phyloP scores from a whole-genome alignment of 2,797 vertebrate species.

The Furcifer pardalis region DNA sequence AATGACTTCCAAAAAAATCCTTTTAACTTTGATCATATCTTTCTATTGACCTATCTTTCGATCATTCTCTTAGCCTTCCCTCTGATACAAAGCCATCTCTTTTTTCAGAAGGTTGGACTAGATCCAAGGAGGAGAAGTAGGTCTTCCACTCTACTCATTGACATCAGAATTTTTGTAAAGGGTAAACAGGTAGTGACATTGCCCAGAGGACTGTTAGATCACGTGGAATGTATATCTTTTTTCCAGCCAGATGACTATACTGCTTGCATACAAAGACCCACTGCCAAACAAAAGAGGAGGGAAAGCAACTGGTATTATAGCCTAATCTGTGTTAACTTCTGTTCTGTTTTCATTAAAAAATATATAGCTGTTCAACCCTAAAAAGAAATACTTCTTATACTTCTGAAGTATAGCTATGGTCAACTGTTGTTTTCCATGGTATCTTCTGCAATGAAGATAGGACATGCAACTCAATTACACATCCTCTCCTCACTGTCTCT shows the following conservation, averaged over 20 bases:
- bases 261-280: not conserved
- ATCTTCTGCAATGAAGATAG: too few relatives aligned
- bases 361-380: too few relatives aligned
- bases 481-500: too few relatives aligned
- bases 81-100: accelerated
- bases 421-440: too few relatives aligned
- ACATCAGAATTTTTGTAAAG: slow-evolving; percentile 22
- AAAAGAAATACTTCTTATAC: too few relatives aligned
- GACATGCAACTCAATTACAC: too few relatives aligned
- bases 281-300: not conserved
- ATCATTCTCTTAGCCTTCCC: accelerated
- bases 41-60: not conserved
- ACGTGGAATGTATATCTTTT: accelerated
- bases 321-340: slow-evolving; percentile 6
- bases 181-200: not conserved
- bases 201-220: not conserved
- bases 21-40: not conserved
- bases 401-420: too few relatives aligned
- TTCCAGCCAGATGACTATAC: accelerated
- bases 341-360: not conserved
- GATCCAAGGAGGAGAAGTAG: slow-evolving; percentile 24
- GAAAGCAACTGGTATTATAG: not conserved
- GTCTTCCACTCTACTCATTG: slow-evolving; percentile 30
- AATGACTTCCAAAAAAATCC: not conserved
- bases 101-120: accelerated